Evolutionary conservation across 30 jellyfish, hydroid and myxozoan species (phyloP).

Genomic region (Mastigias papua): DNA sequence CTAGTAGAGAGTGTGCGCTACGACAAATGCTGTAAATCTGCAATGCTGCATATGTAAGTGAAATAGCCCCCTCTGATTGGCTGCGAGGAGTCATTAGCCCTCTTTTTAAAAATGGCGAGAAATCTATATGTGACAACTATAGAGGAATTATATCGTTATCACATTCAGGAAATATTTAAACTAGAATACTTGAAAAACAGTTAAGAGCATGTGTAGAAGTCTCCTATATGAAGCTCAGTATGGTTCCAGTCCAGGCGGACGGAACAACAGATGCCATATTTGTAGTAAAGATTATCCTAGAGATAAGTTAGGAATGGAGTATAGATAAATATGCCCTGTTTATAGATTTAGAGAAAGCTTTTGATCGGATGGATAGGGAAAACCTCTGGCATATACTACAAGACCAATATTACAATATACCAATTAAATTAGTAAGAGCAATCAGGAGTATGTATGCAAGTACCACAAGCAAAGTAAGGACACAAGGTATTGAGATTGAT

Average conservation of each 20-base stretch:
- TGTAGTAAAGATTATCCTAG: not conserved
- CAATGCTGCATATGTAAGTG: too few relatives aligned
- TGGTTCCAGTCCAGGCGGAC: not conserved
- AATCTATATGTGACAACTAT: too few relatives aligned
- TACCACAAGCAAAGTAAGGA: not conserved
- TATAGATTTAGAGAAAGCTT: not conserved
- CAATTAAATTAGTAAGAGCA: not conserved
- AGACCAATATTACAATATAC: not conserved
- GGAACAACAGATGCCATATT: not conserved
- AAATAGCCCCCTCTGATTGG: too few relatives aligned
- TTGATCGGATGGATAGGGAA: not conserved
- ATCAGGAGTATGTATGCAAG: not conserved
- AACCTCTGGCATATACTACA: not conserved
- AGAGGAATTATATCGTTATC: too few relatives aligned
- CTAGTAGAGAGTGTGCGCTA: not conserved
- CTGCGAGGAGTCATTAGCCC: too few relatives aligned
- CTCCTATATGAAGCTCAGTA: too few relatives aligned
- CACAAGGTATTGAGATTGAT: not conserved
- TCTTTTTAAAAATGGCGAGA: too few relatives aligned
- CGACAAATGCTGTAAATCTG: too few relatives aligned
- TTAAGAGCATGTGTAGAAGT: too few relatives aligned
- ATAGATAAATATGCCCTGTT: not conserved
- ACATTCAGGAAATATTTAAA: too few relatives aligned
- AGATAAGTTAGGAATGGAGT: not conserved
- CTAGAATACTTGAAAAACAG: too few relatives aligned